These are phyloP conservation scores for Sciurus vulgaris DNA, from an alignment of 2,797 vertebrate genomes.

Conservation along the genomic window DNA sequence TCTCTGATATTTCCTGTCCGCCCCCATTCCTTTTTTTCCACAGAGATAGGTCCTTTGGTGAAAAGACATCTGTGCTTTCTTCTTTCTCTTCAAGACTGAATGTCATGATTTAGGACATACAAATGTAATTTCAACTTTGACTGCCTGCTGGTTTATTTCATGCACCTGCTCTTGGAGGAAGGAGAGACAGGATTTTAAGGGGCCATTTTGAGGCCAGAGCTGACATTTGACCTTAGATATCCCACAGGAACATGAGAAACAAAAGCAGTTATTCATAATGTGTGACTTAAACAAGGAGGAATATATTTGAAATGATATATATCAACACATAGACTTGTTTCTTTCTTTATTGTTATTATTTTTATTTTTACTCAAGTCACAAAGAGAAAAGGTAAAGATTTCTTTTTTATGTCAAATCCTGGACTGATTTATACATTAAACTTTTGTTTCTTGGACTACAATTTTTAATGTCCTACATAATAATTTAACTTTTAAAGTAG, in stretches of 20 bases:
- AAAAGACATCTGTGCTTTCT: slow-evolving; percentile 84
- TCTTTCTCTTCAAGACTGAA: slow-evolving; percentile 79
- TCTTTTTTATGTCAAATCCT: slow-evolving; percentile 17
- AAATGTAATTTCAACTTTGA: slow-evolving; percentile 82
- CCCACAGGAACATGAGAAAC: slow-evolving; percentile 71
- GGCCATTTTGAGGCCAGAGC: slow-evolving; percentile 70
- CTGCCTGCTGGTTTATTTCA: slow-evolving; percentile 85
- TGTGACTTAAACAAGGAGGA: slow-evolving; percentile 63
- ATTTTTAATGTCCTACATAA: not conserved
- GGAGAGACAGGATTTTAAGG: slow-evolving; percentile 73
- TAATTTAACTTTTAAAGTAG: not conserved
- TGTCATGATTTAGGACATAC: slow-evolving; percentile 81
- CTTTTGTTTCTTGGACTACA: slow-evolving; percentile 8
- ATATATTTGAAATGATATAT: slow-evolving; percentile 60
- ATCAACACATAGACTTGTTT: not conserved
- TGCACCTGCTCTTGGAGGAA: slow-evolving; percentile 80
- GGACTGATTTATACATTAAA: slow-evolving; percentile 52
- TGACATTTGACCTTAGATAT: slow-evolving; percentile 80
- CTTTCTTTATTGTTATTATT: not conserved
- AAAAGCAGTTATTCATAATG: slow-evolving; percentile 79
- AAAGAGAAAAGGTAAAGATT: slow-evolving; percentile 15
- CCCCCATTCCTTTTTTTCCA: not conserved
- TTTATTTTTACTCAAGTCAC: slow-evolving; percentile 22
- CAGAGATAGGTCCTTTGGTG: slow-evolving; percentile 79
- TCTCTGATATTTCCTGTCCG: slow-evolving; percentile 82